phyloP scores from a whole-genome alignment of 53 echinoderm and acorn worm species.

The Henricia sp. region DNA sequence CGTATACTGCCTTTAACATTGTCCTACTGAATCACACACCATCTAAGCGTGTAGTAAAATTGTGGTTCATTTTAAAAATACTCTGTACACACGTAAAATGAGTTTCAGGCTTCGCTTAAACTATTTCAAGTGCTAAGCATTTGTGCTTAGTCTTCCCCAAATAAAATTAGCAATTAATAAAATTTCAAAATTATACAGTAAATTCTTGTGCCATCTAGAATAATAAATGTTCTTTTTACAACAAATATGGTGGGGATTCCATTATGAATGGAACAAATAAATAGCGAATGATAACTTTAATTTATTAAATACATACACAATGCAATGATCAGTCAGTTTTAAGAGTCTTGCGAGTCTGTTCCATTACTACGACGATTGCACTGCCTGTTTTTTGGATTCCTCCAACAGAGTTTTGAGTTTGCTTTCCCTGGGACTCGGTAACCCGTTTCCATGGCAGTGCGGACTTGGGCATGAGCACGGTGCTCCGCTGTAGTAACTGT shows the following conservation, averaged over 20 bases:
- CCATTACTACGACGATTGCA: slow-evolving; percentile 65
- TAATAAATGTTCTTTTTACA: neutral
- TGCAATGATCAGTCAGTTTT: slow-evolving; percentile 5
- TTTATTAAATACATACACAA: slow-evolving; percentile 44
- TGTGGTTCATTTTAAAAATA: too few relatives aligned
- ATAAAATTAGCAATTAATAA: too few relatives aligned
- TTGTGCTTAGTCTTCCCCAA: too few relatives aligned
- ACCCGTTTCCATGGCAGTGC: slow-evolving; percentile 41
- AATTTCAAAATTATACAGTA: too few relatives aligned
- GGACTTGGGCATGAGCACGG: slow-evolving; percentile 67
- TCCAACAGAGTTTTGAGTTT: slow-evolving; percentile 89
- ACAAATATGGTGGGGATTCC: neutral
- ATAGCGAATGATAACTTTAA: slow-evolving; percentile 22
- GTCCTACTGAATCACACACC: too few relatives aligned
- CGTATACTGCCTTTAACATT: too few relatives aligned
- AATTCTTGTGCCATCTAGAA: too few relatives aligned
- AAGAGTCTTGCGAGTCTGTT: neutral
- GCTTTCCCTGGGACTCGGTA: slow-evolving; percentile 72
- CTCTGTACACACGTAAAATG: neutral
- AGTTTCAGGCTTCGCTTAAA: neutral
- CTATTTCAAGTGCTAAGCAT: neutral
- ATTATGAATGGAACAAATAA: slow-evolving; percentile 19
- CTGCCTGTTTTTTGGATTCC: slow-evolving; percentile 88
- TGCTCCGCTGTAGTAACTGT: slow-evolving; percentile 62
- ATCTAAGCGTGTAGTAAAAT: too few relatives aligned